Conservation (phyloP, 1,140 invertebrate genomes). For the Heliconius congener region DNA sequence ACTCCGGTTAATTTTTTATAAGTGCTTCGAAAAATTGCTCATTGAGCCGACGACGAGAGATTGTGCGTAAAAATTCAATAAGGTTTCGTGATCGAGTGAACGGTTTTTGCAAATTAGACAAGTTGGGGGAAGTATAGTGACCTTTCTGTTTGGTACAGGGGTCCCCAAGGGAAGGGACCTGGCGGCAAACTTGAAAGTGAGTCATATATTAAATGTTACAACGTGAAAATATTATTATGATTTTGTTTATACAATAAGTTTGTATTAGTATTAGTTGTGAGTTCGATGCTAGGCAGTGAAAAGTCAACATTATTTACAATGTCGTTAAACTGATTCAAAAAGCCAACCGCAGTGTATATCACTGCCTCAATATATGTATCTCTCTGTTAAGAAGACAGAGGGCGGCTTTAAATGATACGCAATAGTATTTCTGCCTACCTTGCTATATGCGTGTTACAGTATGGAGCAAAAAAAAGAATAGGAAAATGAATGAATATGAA, state of each 20-base stretch:
- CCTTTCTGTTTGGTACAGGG: slow-evolving; percentile 15
- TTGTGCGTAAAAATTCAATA: slow-evolving; percentile 39
- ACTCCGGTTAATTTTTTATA: background rate
- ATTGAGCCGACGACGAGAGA: slow-evolving; percentile 32
- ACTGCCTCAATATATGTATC: too few relatives aligned
- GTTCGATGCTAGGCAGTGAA: background rate
- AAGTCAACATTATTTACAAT: too few relatives aligned
- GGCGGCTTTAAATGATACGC: too few relatives aligned
- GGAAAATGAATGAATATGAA: too few relatives aligned
- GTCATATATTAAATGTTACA: background rate
- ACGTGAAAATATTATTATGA: background rate
- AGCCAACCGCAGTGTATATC: too few relatives aligned
- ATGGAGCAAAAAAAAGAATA: too few relatives aligned
- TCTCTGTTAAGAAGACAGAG: too few relatives aligned
- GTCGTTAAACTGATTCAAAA: too few relatives aligned
- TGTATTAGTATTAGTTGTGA: background rate
- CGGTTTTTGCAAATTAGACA: slow-evolving; percentile 32
- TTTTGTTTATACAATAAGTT: background rate
- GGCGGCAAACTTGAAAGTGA: slow-evolving; percentile 4
- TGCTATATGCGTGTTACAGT: too few relatives aligned
- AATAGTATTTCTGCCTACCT: too few relatives aligned
- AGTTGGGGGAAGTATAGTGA: slow-evolving; percentile 23
- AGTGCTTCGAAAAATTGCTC: slow-evolving; percentile 30
- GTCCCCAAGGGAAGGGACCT: background rate
- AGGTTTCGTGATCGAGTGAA: slow-evolving; percentile 31